Percentiles rank a stretch among this genome's conserved stretches.
phyloP scores from a whole-genome alignment of 2,113 vertebrate genomes.

The Sporophila hypoxantha region DNA sequence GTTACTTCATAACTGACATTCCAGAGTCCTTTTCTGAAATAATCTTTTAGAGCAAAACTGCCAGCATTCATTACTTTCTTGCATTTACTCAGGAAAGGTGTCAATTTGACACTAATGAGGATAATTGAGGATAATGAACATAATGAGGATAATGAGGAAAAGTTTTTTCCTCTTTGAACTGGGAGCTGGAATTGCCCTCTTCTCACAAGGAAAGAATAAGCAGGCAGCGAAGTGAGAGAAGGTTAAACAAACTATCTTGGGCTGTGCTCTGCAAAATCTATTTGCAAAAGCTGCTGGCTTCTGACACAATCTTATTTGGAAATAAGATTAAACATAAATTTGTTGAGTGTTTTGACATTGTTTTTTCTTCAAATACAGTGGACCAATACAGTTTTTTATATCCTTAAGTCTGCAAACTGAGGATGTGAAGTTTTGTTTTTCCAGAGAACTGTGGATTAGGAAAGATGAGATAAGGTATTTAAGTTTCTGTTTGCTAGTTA shows the following conservation, averaged over 20 bases:
- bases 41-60: not conserved
- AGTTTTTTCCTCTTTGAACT: slow-evolving; percentile 32
- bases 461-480: not conserved
- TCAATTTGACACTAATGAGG: slow-evolving; percentile 43
- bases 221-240: not conserved
- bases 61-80: not conserved
- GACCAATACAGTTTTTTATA: not conserved
- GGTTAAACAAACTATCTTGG: not conserved
- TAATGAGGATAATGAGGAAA: slow-evolving; percentile 42
- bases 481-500: not conserved
- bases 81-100: slow-evolving; percentile 24
- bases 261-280: not conserved
- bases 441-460: not conserved
- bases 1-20: not conserved
- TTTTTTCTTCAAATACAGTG: not conserved
- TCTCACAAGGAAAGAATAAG: not conserved
- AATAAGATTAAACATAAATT: not conserved
- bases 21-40: not conserved
- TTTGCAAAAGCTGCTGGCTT: not conserved
- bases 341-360: not conserved
- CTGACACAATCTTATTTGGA: not conserved
- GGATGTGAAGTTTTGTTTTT: not conserved
- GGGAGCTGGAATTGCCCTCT: slow-evolving; percentile 5
- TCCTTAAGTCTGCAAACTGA: not conserved
- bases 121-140: slow-evolving; percentile 51